Percentiles rank a stretch among this genome's conserved stretches.
phyloP scores from a whole-genome alignment of 2,888 invertebrate species.

The Hyposoter dolosus region DNA sequence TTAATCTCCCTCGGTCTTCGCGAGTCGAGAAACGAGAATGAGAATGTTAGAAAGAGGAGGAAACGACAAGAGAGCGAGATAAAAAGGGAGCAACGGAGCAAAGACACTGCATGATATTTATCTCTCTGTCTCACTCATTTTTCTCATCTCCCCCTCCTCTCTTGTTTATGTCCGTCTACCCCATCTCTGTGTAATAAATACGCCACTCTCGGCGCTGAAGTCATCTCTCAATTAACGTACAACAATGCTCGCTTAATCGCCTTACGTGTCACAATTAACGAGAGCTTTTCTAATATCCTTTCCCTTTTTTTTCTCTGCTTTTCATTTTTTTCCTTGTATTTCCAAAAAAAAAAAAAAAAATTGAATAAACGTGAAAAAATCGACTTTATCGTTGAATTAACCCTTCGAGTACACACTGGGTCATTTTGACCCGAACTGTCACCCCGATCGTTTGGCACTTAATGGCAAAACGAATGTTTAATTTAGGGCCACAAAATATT shows the following conservation, averaged over 20 bases:
- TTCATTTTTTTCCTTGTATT: not conserved
- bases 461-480: too few relatives aligned
- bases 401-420: too few relatives aligned
- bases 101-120: conserved; percentile 44
- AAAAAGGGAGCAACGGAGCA: not conserved
- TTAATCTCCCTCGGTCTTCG: conserved; percentile 75
- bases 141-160: conserved; percentile 8
- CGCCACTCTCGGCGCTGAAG: conserved; percentile 74
- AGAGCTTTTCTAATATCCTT: conserved; percentile 58
- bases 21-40: conserved; percentile 56
- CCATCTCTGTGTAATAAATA: conserved; percentile 60
- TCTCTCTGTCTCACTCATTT: conserved; percentile 32
- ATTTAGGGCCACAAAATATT: too few relatives aligned
- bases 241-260: conserved; percentile 80
- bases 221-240: conserved; percentile 81
- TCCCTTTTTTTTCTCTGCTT: conserved; percentile 7
- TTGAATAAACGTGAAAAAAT: not conserved
- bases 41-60: conserved; percentile 9
- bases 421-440: too few relatives aligned
- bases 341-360: not conserved
- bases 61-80: conserved; percentile 22
- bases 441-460: too few relatives aligned
- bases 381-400: not conserved
- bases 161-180: not conserved
- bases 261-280: conserved; percentile 82